Percentiles rank a stretch among this genome's conserved stretches.
Evolutionary conservation across 2,113 vertebrate genomes (phyloP).

Genomic region (Sylvilagus bachmani): DNA sequence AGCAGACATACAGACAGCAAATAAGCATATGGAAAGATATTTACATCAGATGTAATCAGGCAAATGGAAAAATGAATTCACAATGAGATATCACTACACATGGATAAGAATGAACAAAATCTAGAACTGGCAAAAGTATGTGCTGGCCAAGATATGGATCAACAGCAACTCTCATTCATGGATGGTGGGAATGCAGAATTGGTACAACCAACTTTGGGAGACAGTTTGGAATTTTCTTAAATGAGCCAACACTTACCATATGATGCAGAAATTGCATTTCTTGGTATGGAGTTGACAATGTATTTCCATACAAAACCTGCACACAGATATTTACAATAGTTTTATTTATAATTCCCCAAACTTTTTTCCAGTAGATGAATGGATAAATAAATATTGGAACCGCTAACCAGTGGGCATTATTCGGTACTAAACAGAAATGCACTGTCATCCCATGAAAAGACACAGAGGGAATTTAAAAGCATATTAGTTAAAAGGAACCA

Average conservation of each 20-base stretch:
- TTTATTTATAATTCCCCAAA: background rate
- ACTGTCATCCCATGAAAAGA: background rate
- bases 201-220: background rate
- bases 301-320: background rate
- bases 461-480: background rate
- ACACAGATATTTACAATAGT: background rate
- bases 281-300: background rate
- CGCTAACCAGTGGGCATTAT: background rate
- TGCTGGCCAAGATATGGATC: background rate
- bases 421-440: background rate
- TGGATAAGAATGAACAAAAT: background rate
- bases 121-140: background rate
- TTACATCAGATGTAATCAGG: background rate
- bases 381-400: background rate
- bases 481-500: background rate
- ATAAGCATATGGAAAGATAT: background rate
- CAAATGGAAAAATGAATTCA: background rate
- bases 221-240: background rate
- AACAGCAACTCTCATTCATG: background rate
- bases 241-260: background rate
- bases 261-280: background rate
- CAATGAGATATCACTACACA: background rate
- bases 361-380: background rate
- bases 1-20: background rate
- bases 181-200: background rate